Percentiles rank a stretch among this genome's conserved stretches.
phyloP scores from a whole-genome alignment of 2,797 vertebrate species.

The Pelobates cultripes region DNA sequence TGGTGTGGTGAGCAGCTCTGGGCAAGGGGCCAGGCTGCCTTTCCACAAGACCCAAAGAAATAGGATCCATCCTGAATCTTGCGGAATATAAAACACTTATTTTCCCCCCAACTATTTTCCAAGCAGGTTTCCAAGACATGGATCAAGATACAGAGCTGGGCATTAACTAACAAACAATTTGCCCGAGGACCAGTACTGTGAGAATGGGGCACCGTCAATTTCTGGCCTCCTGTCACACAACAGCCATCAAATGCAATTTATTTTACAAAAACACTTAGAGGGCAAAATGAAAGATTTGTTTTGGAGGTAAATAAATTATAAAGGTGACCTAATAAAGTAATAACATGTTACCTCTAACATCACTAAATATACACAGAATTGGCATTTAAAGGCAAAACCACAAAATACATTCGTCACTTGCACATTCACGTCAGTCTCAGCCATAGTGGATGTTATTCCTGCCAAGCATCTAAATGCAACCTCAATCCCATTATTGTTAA shows the following conservation, averaged over 20 bases:
- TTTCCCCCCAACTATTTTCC: constrained; percentile 38
- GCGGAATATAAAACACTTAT: constrained; percentile 49
- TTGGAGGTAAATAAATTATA: background rate
- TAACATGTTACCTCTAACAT: background rate
- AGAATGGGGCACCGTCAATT: background rate
- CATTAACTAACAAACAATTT: constrained; percentile 29
- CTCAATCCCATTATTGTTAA: no score
- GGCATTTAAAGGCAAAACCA: background rate
- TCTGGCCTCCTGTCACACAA: background rate
- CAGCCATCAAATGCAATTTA: background rate
- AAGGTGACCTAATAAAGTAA: background rate
- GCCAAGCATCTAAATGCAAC: no score
- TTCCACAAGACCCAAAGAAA: constrained; percentile 52
- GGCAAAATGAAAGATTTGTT: background rate
- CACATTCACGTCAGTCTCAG: background rate
- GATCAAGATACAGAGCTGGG: constrained; percentile 26
- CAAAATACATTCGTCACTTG: background rate
- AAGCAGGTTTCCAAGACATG: constrained; percentile 33
- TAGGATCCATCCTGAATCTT: constrained; percentile 47
- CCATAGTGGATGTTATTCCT: background rate
- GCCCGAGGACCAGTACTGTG: background rate
- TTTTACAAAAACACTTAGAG: background rate
- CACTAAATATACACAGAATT: background rate
- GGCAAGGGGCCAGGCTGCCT: constrained; percentile 44
- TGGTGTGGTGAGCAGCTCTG: constrained; percentile 40